Evolutionary conservation across 2,113 vertebrate genomes (phyloP), one percentile per base, ranked within the genome.

Genomic region (Sminthopsis crassicaudata): DNA sequence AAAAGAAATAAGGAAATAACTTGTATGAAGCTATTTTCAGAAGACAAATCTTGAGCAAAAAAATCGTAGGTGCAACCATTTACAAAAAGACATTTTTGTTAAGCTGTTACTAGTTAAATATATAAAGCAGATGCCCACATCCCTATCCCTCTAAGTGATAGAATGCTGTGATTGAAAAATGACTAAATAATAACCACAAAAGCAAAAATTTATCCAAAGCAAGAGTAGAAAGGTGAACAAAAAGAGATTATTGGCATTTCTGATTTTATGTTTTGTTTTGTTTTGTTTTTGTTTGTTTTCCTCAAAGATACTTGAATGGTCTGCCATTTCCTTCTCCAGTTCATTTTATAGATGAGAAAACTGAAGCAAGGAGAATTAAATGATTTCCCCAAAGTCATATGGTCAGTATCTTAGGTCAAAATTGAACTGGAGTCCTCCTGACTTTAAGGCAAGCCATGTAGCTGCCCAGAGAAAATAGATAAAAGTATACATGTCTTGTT

Each of bases 371-470:
- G 16, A 76, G 67, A 0, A 4, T 19, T 7, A n/a, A 76, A 16
- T 76, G 67, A 76, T 14, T 76, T 42, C 1, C 16, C 3, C 16
- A 76, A 27, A 27, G 27, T 36, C 0, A n/a, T 36, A n/a, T 12
- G 22, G 0, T 36, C 22, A 76, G 60, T 67, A 12, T 36, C 60
- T 36, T 30, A 67, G 36, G 6, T 7, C 16, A n/a, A 5, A n/a
- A n/a, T 76, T 76, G 36, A 76, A 42, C 67, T n/a, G 1, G 12
- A 0, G 14, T n/a, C 67, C 16, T 42, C 36, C 36, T 76, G 36
- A n/a, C 0, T 76, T 6, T 22, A 76, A 14, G 16, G 7, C 14
- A 0, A 7, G 3, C 12, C 12, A 16, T 12, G 0, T 76, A 42
- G 14, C 1, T 27, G 24, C 8, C 52, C 24, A 91, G n/a, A 92